A percentile compares a stretch with the other conserved stretches of the same genome.
These are phyloP conservation scores for Reticulitermes speratus DNA, from an alignment of 1,140 invertebrate genomes.

Conservation along the genomic window DNA sequence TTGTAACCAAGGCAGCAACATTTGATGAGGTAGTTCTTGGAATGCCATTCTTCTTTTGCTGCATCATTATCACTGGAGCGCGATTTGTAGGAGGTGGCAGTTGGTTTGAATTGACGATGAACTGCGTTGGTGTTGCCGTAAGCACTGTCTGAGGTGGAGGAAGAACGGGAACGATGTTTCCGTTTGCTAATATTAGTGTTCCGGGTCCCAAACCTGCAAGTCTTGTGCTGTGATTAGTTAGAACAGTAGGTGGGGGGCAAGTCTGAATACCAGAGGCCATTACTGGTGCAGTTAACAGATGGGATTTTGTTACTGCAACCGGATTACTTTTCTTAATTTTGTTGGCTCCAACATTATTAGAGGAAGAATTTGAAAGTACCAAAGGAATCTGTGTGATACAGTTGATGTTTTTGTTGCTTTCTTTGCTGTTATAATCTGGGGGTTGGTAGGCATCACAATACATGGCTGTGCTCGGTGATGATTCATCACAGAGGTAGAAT, in stretches of 20 bases:
- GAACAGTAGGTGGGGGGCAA: constrained; percentile 16
- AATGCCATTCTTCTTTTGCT: background rate
- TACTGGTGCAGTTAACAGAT: constrained; percentile 29
- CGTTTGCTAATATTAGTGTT: constrained; percentile 29
- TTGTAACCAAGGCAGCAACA: background rate
- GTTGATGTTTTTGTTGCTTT: background rate
- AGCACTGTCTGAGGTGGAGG: constrained; percentile 17
- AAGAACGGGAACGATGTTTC: constrained; percentile 28
- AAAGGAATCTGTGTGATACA: background rate
- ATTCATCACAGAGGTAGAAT: background rate
- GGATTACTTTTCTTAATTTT: background rate
- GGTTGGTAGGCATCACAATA: background rate
- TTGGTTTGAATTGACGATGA: constrained; percentile 1
- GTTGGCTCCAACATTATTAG: background rate
- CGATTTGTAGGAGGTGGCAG: background rate
- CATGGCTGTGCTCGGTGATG: constrained; percentile 5
- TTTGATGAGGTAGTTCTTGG: background rate
- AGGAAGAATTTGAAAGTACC: constrained; percentile 8
- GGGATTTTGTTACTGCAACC: constrained; percentile 21
- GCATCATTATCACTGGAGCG: background rate
- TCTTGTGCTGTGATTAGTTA: background rate
- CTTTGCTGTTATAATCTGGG: background rate
- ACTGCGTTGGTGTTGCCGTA: background rate
- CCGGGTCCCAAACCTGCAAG: constrained; percentile 21
- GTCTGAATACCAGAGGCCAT: constrained; percentile 26